A percentile compares a stretch with the other conserved stretches of the same genome.
Evolutionary conservation across 2,888 invertebrate species (phyloP).

Genomic region (Pristionchus maxplancki): DNA sequence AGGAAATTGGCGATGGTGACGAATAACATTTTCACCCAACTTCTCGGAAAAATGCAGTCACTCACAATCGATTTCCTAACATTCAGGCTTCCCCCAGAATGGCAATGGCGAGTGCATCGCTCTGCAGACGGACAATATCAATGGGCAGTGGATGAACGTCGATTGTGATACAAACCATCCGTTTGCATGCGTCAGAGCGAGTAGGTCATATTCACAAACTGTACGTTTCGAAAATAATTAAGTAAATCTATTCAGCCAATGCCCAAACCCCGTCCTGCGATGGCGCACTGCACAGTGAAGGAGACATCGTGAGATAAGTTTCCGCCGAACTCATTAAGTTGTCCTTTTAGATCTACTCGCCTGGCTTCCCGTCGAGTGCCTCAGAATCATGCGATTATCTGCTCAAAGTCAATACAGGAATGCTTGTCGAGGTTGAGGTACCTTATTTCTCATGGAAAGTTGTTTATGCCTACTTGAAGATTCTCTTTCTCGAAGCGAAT

Average conservation of each 20-base stretch:
- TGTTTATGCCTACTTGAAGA: background rate
- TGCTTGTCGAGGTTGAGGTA: background rate
- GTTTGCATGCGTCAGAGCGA: background rate
- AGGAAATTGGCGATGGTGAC: no score
- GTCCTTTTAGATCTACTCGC: background rate
- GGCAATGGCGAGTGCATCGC: background rate
- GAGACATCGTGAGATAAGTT: background rate
- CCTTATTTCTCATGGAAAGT: no score
- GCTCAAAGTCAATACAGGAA: background rate
- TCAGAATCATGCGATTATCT: background rate
- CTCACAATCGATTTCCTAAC: no score
- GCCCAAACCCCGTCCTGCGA: background rate
- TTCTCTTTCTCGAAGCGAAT: background rate
- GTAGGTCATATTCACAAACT: background rate
- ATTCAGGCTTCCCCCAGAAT: background rate
- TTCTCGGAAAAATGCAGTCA: no score
- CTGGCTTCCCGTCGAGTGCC: background rate
- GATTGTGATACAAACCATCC: background rate
- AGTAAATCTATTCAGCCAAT: background rate
- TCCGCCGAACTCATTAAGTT: background rate
- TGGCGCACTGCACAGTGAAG: background rate
- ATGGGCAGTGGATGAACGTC: conserved; percentile 4
- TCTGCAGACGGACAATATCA: background rate
- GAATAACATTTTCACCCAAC: no score
- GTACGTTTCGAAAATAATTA: background rate